Base-by-base conservation (phyloP, 2,797 vertebrate genomes). In the Rhodeus uyekii region DNA sequence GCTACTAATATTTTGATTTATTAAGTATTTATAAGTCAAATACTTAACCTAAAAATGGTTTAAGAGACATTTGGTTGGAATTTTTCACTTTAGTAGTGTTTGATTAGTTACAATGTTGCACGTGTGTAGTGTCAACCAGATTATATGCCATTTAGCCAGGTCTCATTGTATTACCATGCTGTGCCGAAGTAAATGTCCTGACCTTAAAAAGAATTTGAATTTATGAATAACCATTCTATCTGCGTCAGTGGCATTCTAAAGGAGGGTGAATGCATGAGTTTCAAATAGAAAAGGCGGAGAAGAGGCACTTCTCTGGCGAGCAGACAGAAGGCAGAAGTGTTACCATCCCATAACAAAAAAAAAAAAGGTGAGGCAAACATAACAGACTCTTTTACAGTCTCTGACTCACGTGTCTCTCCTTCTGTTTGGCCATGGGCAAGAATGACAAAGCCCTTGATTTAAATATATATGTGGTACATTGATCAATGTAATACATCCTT, bases 271-370 rank as follows among this genome's bases (percentile, higher is more conserved):
- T 53, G 8, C 22, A 27, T 38, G 58, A 64, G 34, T 44, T 34
- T 44, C 7, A 42, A 34, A 39, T 44, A 58, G 63, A 44, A 65
- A 81, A 75, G 71, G 71, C n/a, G 27, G 60, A 81, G 46, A 53
- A 44, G 44, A 81, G n/a, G 19, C 53, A 1, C 0, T 63, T 71
- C 19, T n/a, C 22, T 32, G 8, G 13, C 5, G 18, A 44, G 44
- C n/a, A 39, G 32, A 55, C 60, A 29, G n/a, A 81, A 74, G n/a
- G 42, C 4, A 55, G 27, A 44, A 76, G 3, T 55, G 27, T 46
- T 58, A 34, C 8, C 9, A 9, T 44, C 48, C 38, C 72, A 60
- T 76, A 67, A 76, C 48, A 82, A 76, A 74, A 78, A 34, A 78
- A 34, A 19, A 67, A 13, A 65, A 55, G 80, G 61, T 16, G 24